These are phyloP conservation scores for Micronycteris hirsuta DNA, from an alignment of 2,113 vertebrate species.

Conservation along the genomic window DNA sequence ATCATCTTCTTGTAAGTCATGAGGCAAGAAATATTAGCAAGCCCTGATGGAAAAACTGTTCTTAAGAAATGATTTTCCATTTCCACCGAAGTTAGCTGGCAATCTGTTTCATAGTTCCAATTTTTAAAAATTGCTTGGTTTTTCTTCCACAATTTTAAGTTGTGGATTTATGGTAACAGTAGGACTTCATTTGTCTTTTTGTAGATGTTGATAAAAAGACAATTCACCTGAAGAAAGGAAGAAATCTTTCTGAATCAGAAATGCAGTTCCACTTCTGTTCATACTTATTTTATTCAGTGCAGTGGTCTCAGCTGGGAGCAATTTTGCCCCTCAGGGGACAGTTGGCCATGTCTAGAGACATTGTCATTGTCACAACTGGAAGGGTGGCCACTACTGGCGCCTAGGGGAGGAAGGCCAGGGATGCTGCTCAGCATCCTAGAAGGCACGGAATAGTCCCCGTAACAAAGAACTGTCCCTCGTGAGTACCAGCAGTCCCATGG, in stretches of 20 bases:
- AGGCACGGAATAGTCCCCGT: not conserved
- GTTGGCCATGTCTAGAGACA: not conserved
- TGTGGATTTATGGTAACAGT: not conserved
- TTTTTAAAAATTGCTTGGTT: not conserved
- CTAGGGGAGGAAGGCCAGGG: not conserved
- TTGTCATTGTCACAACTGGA: not conserved
- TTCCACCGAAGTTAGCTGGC: not conserved
- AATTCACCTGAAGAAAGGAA: not conserved
- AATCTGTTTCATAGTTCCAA: rapidly evolving
- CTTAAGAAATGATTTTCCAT: not conserved
- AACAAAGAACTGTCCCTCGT: rapidly evolving
- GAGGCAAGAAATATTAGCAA: not conserved
- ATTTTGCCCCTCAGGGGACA: too few relatives aligned
- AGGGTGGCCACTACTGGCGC: too few relatives aligned
- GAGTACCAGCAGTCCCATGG: rapidly evolving
- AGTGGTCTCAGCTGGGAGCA: not conserved
- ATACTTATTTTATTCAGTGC: too few relatives aligned
- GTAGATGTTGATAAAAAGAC: not conserved
- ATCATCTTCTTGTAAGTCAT: not conserved
- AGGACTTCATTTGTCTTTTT: not conserved
- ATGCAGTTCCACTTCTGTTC: not conserved
- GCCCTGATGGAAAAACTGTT: not conserved
- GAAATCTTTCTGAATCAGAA: not conserved
- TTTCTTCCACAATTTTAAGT: not conserved
- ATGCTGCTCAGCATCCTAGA: too few relatives aligned